A percentile compares a stretch with the other conserved stretches of the same genome.
These are phyloP conservation scores for Cololabis saira DNA, from an alignment of 2,113 vertebrate genomes.

Conservation along the genomic window DNA sequence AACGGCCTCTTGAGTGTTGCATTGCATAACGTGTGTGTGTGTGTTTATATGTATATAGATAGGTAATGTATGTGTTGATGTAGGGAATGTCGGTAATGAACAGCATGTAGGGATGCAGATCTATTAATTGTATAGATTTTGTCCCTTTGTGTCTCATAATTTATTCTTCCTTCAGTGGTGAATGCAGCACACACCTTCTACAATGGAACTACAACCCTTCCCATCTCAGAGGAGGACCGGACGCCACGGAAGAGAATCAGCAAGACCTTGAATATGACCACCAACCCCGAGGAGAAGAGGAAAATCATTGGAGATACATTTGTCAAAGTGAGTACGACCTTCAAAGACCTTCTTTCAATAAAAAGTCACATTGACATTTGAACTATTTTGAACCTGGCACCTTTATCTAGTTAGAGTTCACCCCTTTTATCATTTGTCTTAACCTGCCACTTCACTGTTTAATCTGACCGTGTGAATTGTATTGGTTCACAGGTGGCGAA, in stretches of 20 bases:
- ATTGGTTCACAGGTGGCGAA: conserved; percentile 88
- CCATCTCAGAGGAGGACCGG: conserved; percentile 97
- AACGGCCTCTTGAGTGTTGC: too few species aligned
- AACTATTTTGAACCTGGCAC: too few species aligned
- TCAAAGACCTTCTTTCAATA: background rate
- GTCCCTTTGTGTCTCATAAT: background rate
- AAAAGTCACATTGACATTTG: background rate
- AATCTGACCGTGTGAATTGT: conserved; percentile 2
- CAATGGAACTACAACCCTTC: conserved; percentile 97
- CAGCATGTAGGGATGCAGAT: background rate
- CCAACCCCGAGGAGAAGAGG: conserved; percentile 97
- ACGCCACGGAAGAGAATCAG: conserved; percentile 98
- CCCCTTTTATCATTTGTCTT: background rate
- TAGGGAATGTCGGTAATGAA: too few species aligned
- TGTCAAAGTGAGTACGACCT: conserved; percentile 86
- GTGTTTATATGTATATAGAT: too few species aligned
- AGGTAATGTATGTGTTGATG: too few species aligned
- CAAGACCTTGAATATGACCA: conserved; percentile 99
- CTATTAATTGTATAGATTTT: background rate
- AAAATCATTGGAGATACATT: conserved; percentile 99
- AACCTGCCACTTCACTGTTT: background rate
- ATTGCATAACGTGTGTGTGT: too few species aligned
- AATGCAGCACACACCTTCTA: conserved; percentile 99
- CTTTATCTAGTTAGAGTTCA: background rate
- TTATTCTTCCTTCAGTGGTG: conserved; percentile 84